A percentile compares a stretch with the other conserved stretches of the same genome.
Evolutionary conservation across 2,888 invertebrate genomes (phyloP).

Genomic region (Nasonovia ribisnigri): DNA sequence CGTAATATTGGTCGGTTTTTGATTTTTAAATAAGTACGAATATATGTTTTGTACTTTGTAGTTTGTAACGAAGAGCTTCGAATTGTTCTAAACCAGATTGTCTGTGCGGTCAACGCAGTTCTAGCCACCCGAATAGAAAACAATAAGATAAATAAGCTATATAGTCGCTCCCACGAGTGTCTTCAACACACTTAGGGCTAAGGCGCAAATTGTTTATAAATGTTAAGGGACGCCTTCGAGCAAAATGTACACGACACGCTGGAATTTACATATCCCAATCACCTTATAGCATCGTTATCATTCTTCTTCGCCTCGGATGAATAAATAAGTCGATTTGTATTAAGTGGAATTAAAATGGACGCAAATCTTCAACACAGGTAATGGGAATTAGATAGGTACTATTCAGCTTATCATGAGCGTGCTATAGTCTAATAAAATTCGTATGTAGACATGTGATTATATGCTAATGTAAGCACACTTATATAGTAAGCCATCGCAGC

Average conservation of each 20-base stretch:
- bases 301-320: not conserved
- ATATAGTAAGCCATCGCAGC: not conserved
- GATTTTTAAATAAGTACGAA: not conserved
- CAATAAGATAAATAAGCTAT: not conserved
- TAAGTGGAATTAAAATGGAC: not conserved
- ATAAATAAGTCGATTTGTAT: not conserved
- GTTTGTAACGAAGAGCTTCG: not conserved
- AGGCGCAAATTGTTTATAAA: not conserved
- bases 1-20: not conserved
- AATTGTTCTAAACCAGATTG: not conserved
- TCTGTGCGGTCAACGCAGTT: not conserved
- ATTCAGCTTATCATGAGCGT: not conserved
- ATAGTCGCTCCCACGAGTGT: not conserved
- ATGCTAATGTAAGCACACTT: not conserved
- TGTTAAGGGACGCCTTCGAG: not conserved
- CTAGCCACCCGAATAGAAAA: not conserved
- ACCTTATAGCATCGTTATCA: not conserved
- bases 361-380: not conserved
- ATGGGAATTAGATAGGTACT: not conserved
- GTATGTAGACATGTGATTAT: not conserved
- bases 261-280: not conserved
- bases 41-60: not conserved
- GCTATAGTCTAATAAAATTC: not conserved
- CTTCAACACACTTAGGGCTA: not conserved
- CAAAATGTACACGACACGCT: not conserved